Base-by-base conservation (phyloP, 2,113 vertebrate species). In the Cyprinus carpio region DNA sequence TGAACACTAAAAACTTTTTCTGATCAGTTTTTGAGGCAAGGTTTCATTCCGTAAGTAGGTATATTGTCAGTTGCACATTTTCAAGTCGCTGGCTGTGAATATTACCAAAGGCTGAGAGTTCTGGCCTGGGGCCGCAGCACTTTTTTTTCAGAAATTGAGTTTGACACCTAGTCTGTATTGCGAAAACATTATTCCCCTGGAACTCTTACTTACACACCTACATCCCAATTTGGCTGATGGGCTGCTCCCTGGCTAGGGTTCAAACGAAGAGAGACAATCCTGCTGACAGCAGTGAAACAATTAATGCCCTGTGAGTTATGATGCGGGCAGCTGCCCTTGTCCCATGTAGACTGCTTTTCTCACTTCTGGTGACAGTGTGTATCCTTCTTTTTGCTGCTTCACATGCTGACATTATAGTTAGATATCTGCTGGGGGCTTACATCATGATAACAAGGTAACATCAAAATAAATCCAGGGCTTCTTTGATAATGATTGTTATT, bases 281-380 rank as follows among this genome's bases (percentile, higher is more conserved):
- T 92, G 93, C 93, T 94, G 93, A 94, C 90, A 87, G 91, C 37
- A 82, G 87, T 91, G 89, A 92, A 93, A 93, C 92, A 92, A 92
- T 92, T 92, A 93, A 94, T 93, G 91, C 90, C 85, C 89, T 89
- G 91, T 91, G 90, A 94, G 92, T 92, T 92, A 92, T 92, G 91
- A 91, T 91, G 89, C 88, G 51, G 85, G 77, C 87, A 87, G 90
- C 90, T 83, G 88, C 87, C 87, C 88, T 75, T 79, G 56, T 69
- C 71, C 16, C 31, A 74, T 60, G 46, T 74, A 81, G 16, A n/a
- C n/a, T 12, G 34, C 62, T 82, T 37, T n/a, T n/a, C n/a, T 49
- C 51, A 25, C 20, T 40, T 40, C 27, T 13, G 27, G 27, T 51
- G 64, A 37, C 64, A 54, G 43, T 34, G 25, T 27, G n/a, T 82